A percentile compares a stretch with the other conserved stretches of the same genome.
Evolutionary conservation across 2,888 invertebrate species (phyloP).

Genomic region (Abrostola tripartita): DNA sequence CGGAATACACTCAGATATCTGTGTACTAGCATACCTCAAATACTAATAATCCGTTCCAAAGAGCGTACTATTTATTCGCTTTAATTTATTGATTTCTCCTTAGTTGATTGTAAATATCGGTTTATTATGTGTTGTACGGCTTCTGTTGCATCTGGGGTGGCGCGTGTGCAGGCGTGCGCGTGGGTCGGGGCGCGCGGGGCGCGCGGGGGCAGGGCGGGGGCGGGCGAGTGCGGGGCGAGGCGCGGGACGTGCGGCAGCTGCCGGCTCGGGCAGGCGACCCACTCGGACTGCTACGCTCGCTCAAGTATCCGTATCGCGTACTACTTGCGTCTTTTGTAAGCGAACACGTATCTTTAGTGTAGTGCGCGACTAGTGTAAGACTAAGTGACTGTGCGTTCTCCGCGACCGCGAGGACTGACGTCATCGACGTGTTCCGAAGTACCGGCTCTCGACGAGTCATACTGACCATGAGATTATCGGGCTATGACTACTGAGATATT

Average conservation of each 20-base stretch:
- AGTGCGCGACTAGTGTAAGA: conserved; percentile 75
- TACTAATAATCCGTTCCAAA: conserved; percentile 80
- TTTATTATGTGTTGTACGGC: conserved; percentile 54
- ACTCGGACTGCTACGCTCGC: conserved; percentile 62
- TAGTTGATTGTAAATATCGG: conserved; percentile 64
- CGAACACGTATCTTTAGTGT: conserved; percentile 67
- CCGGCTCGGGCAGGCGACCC: conserved; percentile 75
- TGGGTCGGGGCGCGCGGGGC: conserved; percentile 31
- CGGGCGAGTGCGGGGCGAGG: conserved; percentile 19
- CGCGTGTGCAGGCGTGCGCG: conserved; percentile 49
- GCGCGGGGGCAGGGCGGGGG: conserved; percentile 15
- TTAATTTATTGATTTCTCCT: conserved; percentile 74
- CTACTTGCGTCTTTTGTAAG: conserved; percentile 66
- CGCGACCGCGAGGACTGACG: conserved; percentile 25
- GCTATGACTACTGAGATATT: conserved; percentile 73
- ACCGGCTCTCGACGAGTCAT: conserved; percentile 14
- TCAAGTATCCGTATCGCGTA: conserved; percentile 59
- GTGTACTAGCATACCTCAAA: conserved; percentile 71
- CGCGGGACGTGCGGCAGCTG: conserved; percentile 45
- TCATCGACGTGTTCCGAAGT: conserved; percentile 15
- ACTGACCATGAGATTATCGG: conserved; percentile 54
- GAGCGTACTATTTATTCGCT: conserved; percentile 83
- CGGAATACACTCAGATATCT: conserved; percentile 60
- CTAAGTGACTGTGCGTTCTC: conserved; percentile 62
- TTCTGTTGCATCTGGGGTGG: conserved; percentile 61